Evolutionary conservation across 2,888 invertebrate species (phyloP), one percentile per base, ranked within the genome.

Genomic region (Mimas tiliae): DNA sequence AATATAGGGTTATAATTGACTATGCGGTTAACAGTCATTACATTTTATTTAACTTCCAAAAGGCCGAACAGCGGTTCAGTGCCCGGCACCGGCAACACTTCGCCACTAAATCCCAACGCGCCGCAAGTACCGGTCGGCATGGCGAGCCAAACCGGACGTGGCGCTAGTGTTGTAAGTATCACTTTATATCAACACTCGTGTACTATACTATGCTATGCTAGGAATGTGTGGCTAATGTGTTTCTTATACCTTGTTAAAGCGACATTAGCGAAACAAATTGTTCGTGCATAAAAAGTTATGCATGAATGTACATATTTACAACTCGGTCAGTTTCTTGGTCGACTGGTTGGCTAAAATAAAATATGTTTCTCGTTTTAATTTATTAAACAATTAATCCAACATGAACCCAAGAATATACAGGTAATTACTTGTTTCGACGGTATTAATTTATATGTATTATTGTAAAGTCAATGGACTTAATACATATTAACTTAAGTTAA

Each of bases 81-180:
- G 51, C 91, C 93, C 4, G 91, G 91, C 64, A 91, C 94, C 0
- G 91, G 93, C 58, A 93, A 92, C 79, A 92, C 87, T 73, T 93
- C 94, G 0, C 94, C 94, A 11, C 88, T 95, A 52, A 94, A 95
- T 74, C 94, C 95, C 6, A 95, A 95, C 74, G 96, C 95, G 80
- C 96, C 96, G 0, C 96, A 96, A 75, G 89, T 94, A 11, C 95
- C 95, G 1, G 94, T 95, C 16, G 96, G 96, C 55, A 94, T 96
- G 81, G 96, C 96, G 50, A 95, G 96, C 69, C 97, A 98, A 84
- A 97, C 97, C 65, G 97, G 97, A 51, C 95, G 98, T 69, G 97
- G 98, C 67, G 96, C 98, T 67, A 97, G 97, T 76, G 97, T 98
- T 94, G 98, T 98, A 93, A 96, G 97, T 89, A 77, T 33, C 16